These are phyloP conservation scores for Drosophila ezoana DNA, from an alignment of 2,888 invertebrate species.

Conservation along the genomic window DNA sequence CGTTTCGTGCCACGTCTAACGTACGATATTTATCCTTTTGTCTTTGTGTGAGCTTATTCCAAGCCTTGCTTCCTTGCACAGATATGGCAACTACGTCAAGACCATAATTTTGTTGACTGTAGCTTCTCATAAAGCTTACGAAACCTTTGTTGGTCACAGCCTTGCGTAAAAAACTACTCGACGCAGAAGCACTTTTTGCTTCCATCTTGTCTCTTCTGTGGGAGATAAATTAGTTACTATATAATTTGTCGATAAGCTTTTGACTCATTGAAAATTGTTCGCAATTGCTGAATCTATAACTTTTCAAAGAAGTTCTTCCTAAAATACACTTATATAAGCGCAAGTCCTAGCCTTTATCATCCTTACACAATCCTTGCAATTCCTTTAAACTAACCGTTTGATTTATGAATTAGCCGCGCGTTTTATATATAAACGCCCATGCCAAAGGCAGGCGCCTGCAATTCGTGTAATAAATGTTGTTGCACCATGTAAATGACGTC, in stretches of 20 bases:
- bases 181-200: too few relatives aligned
- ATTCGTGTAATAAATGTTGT: constrained; percentile 48
- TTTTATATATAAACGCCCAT: not conserved
- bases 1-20: too few relatives aligned
- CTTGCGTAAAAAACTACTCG: too few relatives aligned
- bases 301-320: too few relatives aligned
- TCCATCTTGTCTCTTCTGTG: not conserved
- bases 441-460: not conserved
- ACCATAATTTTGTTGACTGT: not conserved
- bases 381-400: constrained; percentile 5
- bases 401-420: constrained; percentile 33
- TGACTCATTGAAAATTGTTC: too few relatives aligned
- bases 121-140: constrained; percentile 3
- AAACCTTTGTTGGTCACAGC: constrained; percentile 16
- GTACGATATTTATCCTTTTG: constrained; percentile 2
- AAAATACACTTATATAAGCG: too few relatives aligned
- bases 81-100: not conserved
- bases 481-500: constrained; percentile 48
- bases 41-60: constrained; percentile 1
- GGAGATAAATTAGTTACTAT: not conserved
- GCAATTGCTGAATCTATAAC: too few relatives aligned
- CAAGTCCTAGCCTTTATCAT: too few relatives aligned
- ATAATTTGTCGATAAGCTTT: too few relatives aligned
- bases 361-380: too few relatives aligned
- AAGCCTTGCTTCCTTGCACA: not conserved